Evolutionary conservation across 2,888 invertebrate genomes (phyloP).

Genomic region (Elmis aenea): DNA sequence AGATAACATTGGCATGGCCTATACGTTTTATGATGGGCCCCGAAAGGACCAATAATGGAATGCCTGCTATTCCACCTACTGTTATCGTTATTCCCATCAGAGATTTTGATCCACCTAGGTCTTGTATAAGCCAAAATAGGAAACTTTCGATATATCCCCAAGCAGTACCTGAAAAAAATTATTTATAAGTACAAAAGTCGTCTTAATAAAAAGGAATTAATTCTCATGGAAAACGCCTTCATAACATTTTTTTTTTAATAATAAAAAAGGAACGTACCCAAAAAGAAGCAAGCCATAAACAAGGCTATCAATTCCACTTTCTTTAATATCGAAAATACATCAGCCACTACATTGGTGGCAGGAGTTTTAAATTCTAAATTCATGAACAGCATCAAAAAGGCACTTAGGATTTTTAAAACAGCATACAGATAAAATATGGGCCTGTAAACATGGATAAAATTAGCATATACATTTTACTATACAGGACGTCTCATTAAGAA

Average conservation of each 20-base stretch:
- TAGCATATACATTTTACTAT: too few relatives aligned
- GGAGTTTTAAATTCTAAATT: constrained; percentile 73
- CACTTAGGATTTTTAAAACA: constrained; percentile 62
- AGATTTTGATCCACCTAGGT: constrained; percentile 68
- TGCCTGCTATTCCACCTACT: constrained; percentile 69
- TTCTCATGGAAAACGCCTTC: neutral
- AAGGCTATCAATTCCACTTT: constrained; percentile 67
- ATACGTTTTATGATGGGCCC: constrained; percentile 68
- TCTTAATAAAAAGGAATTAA: constrained; percentile 11
- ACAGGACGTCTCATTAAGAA: too few relatives aligned
- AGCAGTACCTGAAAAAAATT: constrained; percentile 65
- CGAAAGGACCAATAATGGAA: constrained; percentile 70
- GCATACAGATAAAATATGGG: constrained; percentile 77
- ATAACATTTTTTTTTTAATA: constrained; percentile 5
- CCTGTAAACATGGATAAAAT: too few relatives aligned
- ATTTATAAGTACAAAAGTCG: too few relatives aligned
- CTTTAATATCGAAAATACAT: constrained; percentile 62
- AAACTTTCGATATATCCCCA: constrained; percentile 82
- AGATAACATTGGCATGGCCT: constrained; percentile 73
- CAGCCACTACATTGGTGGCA: constrained; percentile 62
- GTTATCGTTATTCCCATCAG: constrained; percentile 78
- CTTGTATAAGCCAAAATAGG: constrained; percentile 74
- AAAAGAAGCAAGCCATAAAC: constrained; percentile 66
- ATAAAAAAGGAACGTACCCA: constrained; percentile 52
- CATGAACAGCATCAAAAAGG: constrained; percentile 63